Evolutionary conservation across 2,888 invertebrate species (phyloP), one percentile per base, ranked within the genome.

Genomic region (Drosophila prolongata): DNA sequence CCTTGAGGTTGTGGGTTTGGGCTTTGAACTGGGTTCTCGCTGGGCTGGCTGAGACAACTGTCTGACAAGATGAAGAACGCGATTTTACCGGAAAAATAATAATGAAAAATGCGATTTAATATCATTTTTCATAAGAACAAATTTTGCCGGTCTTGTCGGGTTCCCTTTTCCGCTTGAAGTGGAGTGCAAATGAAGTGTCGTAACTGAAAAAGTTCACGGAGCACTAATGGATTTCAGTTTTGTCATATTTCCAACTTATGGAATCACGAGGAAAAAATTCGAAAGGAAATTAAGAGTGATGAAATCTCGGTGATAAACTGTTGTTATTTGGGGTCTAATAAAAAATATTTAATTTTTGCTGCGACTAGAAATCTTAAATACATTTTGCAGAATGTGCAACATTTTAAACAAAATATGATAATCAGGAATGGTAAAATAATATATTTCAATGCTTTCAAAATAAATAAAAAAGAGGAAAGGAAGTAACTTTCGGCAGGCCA

Each of bases 81-180:
- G 74, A 73, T 38, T 65, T 46, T 56, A 56, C 52, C 38, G 54
- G 53, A 24, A 37, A 79, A 75, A 76, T 84, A 76, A 76, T 83
- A 75, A 81, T 81, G 79, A 77, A 75, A 74, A 75, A 79, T 69
- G 62, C 66, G 65, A 78, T 86, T 83, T 71, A 83, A 80, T 80
- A 75, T 71, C 60, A 77, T 83, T 79, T 77, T 68, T 76, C 76
- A 77, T 77, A 61, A 53, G 76, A 87, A 55, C 55, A 67, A 66
- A 66, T 66, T 86, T 88, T 65, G 69, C 56, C 58, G 53, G 50
- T 56, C 56, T 49, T 64, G 54, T 40, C 59, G n/a, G n/a, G 44
- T 38, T 62, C 16, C 11, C 43, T 40, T 70, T 27, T 27, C 13
- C 8, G 11, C 78, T 60, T 57, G 52, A 19, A 65, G 19, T 66